Evolutionary conservation across 2,797 vertebrate genomes (phyloP).

Genomic region (Coregonus suidteri): DNA sequence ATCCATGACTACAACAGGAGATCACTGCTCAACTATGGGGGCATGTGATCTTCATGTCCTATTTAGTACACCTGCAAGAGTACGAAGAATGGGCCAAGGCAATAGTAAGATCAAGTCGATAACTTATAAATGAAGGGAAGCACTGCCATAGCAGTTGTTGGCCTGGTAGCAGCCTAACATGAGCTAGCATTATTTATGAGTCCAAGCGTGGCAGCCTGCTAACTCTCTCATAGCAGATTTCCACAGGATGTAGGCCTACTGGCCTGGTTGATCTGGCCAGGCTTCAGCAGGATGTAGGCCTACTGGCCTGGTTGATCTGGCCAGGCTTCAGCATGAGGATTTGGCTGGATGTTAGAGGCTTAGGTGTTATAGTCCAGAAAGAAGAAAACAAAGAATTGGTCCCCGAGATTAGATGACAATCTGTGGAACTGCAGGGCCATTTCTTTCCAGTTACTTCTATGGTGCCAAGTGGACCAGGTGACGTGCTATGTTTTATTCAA

Average conservation of each 20-base stretch:
- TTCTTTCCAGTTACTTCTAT: constrained; percentile 11
- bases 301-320: not conserved
- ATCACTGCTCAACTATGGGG: not conserved
- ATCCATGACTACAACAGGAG: not conserved
- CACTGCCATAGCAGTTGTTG: not conserved
- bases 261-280: too few relatives aligned
- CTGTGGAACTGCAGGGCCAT: constrained; percentile 7
- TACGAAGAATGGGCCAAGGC: not conserved
- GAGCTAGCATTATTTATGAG: not conserved
- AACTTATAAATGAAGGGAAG: not conserved
- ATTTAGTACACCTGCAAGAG: not conserved
- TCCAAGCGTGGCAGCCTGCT: not conserved
- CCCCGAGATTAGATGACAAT: constrained; percentile 29
- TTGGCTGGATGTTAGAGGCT: constrained; percentile 18
- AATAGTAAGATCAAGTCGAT: not conserved
- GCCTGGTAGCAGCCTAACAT: not conserved
- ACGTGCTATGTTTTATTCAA: constrained; percentile 19
- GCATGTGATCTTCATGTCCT: not conserved
- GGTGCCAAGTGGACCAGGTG: constrained; percentile 22
- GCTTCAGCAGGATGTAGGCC: too few relatives aligned
- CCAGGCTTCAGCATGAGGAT: not conserved
- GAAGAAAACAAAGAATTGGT: not conserved
- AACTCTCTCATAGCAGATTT: not conserved
- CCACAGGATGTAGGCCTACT: not conserved
- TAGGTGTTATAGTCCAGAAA: not conserved